Percentiles rank a stretch among this genome's conserved stretches.
These are phyloP conservation scores for Eufriesea mexicana DNA, from an alignment of 1,140 invertebrate species.

Conservation along the genomic window DNA sequence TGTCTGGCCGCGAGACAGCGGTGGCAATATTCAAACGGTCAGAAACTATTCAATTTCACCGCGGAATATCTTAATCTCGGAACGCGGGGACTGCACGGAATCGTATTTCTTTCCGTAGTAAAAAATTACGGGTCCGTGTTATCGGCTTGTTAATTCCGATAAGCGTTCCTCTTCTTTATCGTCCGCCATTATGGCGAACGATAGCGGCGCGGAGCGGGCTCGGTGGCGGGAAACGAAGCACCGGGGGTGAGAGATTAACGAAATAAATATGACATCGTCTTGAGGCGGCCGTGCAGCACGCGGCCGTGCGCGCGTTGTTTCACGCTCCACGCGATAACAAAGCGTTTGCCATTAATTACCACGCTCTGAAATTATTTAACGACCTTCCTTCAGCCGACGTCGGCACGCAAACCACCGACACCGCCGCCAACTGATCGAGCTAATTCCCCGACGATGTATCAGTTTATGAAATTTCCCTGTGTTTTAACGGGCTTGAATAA, in stretches of 20 bases:
- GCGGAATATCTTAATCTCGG: not conserved
- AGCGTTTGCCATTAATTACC: constrained; percentile 52
- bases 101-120: constrained; percentile 30
- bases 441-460: constrained; percentile 25
- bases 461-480: constrained; percentile 37
- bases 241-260: constrained; percentile 43
- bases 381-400: constrained; percentile 24
- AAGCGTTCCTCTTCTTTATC: constrained; percentile 48
- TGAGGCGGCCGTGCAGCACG: not conserved
- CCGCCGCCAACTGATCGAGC: constrained; percentile 31
- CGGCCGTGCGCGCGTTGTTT: constrained; percentile 27
- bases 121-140: constrained; percentile 36
- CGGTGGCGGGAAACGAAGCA: not conserved
- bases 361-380: constrained; percentile 52
- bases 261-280: constrained; percentile 58
- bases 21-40: not conserved
- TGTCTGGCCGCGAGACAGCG: not conserved
- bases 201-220: constrained; percentile 6
- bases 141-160: constrained; percentile 49
- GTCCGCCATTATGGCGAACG: constrained; percentile 35
- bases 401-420: constrained; percentile 40
- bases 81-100: constrained; percentile 6
- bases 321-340: constrained; percentile 53
- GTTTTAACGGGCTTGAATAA: constrained; percentile 5
- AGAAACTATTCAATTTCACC: constrained; percentile 44